These are phyloP conservation scores for Plotosus lineatus DNA, from an alignment of 2,113 vertebrate species.

Conservation along the genomic window DNA sequence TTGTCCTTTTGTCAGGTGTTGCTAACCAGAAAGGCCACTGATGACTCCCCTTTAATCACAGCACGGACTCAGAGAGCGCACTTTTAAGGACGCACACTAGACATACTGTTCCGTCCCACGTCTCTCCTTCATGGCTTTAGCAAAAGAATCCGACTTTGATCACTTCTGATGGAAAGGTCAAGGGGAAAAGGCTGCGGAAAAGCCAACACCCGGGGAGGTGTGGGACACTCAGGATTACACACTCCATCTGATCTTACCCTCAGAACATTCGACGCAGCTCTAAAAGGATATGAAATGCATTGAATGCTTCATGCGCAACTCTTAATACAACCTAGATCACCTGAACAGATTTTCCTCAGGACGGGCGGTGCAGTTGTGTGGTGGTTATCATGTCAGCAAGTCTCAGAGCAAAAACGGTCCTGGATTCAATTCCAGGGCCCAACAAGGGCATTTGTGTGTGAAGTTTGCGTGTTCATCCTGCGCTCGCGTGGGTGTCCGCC, in stretches of 20 bases:
- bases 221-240: neutral
- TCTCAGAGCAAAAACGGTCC: no score
- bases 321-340: neutral
- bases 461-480: no score
- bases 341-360: no score
- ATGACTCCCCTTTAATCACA: slow-evolving; percentile 38
- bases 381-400: no score
- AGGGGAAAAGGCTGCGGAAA: neutral
- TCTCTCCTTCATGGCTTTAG: slow-evolving; percentile 2
- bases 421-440: no score
- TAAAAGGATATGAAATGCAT: neutral
- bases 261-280: neutral
- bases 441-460: no score
- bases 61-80: slow-evolving; percentile 23
- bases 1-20: slow-evolving; percentile 56
- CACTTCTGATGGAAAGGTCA: neutral
- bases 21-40: slow-evolving; percentile 24
- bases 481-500: no score
- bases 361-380: no score
- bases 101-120: neutral
- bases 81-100: neutral
- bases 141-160: neutral
- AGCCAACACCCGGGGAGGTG: neutral
- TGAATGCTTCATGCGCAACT: no score
- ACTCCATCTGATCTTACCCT: neutral